Base-by-base conservation (phyloP, 2,113 vertebrate genomes). In the Glaucomys volans region DNA sequence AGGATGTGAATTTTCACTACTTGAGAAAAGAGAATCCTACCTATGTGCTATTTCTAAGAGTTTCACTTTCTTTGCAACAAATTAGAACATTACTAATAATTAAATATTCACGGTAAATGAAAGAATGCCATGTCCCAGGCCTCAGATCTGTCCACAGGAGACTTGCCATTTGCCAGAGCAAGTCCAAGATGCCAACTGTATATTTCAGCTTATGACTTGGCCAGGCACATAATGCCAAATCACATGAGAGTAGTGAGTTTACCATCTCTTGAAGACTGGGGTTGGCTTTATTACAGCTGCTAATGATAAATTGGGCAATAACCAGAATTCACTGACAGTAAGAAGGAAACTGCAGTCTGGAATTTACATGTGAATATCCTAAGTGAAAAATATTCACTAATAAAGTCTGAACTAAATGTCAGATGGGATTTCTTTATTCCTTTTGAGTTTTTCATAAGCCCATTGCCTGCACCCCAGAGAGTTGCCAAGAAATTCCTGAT, bases 241-340 rank as follows among this genome's bases (percentile, higher is more conserved):
- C 71, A 67, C 76, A 62, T 6, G 28, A 94, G 37, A 72, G n/a
- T 64, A 13, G 37, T 82, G 54, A 94, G 66, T 94, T 96, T 89
- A 84, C 79, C n/a, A 83, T 94, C 47, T 88, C 42, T 10, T 69
- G 42, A 91, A 79, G 91, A 69, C 16, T 69, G 44, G 24, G 4
- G 7, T 66, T 92, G 81, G 32, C 44, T 89, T 95, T 94, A 93
- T 87, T 96, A 91, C 10, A 93, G 74, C 42, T 91, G 35, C 17
- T 86, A 81, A 81, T 95, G 86, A 93, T 86, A 92, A 93, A 95
- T 66, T 88, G n/a, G 35, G 22, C 52, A 98, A 91, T 96, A 95
- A 94, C 30, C 71, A 95, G 80, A 94, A 93, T 94, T n/a, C 50
- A 87, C 22, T 91, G 87, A 71, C 57, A 87, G 22, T 74, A 54